phyloP scores from a whole-genome alignment of 2,797 vertebrate species.

The Hyperoplus lanceolatus region DNA sequence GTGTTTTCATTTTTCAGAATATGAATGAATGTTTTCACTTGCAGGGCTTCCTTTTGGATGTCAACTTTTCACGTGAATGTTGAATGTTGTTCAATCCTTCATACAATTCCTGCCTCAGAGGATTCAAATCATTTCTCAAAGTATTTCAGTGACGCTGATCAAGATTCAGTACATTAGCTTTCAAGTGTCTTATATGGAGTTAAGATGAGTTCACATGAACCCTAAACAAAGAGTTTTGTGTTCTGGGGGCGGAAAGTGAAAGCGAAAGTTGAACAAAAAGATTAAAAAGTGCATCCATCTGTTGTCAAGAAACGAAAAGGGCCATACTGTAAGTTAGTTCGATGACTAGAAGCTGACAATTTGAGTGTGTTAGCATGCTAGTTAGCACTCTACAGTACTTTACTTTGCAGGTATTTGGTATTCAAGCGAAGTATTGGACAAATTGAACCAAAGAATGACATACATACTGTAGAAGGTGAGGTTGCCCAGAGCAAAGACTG shows the following conservation, averaged over 20 bases:
- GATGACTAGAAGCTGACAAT: no score
- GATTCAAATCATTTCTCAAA: conserved; percentile 18
- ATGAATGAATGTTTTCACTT: not conserved
- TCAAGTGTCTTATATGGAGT: conserved; percentile 25
- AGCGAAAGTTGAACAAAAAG: conserved; percentile 12
- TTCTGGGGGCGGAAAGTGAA: conserved; percentile 1
- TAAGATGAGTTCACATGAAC: conserved; percentile 11
- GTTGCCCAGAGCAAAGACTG: no score
- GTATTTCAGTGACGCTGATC: conserved; percentile 22
- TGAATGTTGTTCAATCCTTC: conserved; percentile 27
- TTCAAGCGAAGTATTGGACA: not conserved
- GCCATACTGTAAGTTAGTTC: no score
- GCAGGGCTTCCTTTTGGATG: not conserved
- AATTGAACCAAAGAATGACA: not conserved
- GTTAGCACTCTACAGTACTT: not conserved
- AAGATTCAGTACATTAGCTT: not conserved
- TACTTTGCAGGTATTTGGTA: not conserved
- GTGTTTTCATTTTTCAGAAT: not conserved
- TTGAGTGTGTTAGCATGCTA: not conserved
- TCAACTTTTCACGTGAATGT: conserved; percentile 41
- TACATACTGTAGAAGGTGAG: no score
- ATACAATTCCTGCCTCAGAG: conserved; percentile 23
- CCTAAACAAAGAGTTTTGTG: not conserved
- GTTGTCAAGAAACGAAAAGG: no score
- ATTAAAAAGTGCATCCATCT: not conserved